Evolutionary conservation across 2,888 invertebrate species (phyloP), one percentile per base, ranked within the genome.

Genomic region (Platycheirus rosarum): DNA sequence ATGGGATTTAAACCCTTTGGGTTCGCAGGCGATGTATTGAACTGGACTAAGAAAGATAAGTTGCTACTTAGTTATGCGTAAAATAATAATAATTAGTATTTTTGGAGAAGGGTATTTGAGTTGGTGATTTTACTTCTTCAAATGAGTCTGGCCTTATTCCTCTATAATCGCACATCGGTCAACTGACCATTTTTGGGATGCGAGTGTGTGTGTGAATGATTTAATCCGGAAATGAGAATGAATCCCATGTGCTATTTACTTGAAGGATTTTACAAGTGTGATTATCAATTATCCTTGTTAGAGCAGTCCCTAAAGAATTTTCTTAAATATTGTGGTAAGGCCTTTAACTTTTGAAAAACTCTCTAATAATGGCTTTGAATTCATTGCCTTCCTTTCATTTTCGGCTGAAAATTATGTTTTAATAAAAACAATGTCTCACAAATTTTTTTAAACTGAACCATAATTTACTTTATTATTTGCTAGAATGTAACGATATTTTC

Each of bases 11-110:
- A 60, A 57, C 75, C 57, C 75, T 75, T 60, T 8, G 29, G 49
- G 48, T 57, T 53, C 20, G 48, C 48, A 1, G 44, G 13, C 57
- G 42, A 44, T 68, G 23, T 69, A 77, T 77, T 63, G 82, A 82
- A 82, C 77, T 82, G 82, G 82, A 82, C 82, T 82, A 82, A 82
- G 82, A 82, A 82, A 82, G 82, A 82, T 82, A 77, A 77, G 77
- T 77, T 82, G 77, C 77, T 73, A 77, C 77, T 82, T 82, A 82
- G 71, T 77, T 77, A 82, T 82, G 77, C 71, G 82, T 63, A 82
- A 77, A 82, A 82, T 77, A 73, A 77, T 82, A 82, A 82, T 77
- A 73, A 82, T 82, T 32, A 32, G 6, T 6, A 23, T 32, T 32
- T 82, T 82, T 57, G 44, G 49, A 75, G 63, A 57, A 51, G 77